phyloP scores from a whole-genome alignment of 1,140 invertebrate species.

The Bombus confusus region DNA sequence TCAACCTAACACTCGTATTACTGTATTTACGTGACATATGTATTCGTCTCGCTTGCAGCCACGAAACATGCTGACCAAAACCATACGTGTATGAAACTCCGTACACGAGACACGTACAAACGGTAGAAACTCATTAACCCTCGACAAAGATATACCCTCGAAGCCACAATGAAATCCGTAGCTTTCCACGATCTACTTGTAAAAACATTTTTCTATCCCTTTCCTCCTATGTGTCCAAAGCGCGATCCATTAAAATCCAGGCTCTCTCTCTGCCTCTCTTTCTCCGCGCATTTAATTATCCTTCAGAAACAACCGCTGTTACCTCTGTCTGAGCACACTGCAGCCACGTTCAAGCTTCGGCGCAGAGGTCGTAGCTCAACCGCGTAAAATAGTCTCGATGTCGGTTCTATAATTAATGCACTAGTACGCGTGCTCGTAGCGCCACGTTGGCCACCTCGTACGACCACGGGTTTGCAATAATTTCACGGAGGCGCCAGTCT shows the following conservation, averaged over 20 bases:
- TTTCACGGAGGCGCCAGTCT: neutral
- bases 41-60: neutral
- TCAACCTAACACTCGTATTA: neutral
- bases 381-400: slow-evolving; percentile 1
- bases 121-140: slow-evolving; percentile 27
- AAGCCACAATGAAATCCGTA: neutral
- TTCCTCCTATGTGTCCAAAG: neutral
- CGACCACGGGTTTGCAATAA: neutral
- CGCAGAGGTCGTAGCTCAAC: neutral
- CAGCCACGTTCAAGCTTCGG: neutral
- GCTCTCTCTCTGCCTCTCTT: too few relatives aligned
- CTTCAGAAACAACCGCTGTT: neutral
- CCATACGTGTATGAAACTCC: neutral
- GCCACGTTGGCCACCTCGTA: too few relatives aligned
- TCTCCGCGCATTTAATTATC: slow-evolving; percentile 31
- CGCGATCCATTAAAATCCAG: slow-evolving; percentile 15
- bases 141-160: neutral
- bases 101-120: neutral
- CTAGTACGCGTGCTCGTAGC: neutral
- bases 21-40: neutral
- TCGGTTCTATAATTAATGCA: slow-evolving; percentile 38
- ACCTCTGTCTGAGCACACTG: neutral
- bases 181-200: neutral
- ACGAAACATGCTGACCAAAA: neutral
- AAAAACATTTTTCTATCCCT: neutral